Evolutionary conservation across 1,140 invertebrate species (phyloP).

Genomic region (Frieseomelitta varia): DNA sequence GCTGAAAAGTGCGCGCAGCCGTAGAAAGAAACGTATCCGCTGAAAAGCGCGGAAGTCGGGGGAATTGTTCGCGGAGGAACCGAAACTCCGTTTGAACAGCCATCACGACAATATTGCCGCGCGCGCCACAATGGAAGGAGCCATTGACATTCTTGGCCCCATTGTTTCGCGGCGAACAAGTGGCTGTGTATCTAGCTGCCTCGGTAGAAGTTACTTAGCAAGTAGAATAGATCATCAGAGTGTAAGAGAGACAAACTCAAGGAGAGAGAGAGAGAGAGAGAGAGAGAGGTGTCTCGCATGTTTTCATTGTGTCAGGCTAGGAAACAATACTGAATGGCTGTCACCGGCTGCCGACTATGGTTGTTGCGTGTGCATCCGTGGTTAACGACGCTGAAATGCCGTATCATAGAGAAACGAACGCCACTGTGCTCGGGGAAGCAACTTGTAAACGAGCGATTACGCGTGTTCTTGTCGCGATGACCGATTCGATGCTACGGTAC

Average conservation of each 20-base stretch:
- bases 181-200: slow-evolving; percentile 27
- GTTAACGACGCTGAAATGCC: slow-evolving; percentile 15
- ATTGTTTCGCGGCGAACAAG: slow-evolving; percentile 42
- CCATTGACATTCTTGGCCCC: slow-evolving; percentile 53
- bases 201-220: slow-evolving; percentile 26
- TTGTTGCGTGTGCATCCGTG: background rate
- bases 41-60: background rate
- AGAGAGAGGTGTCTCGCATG: background rate
- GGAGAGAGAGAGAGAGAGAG: background rate
- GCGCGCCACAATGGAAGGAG: slow-evolving; percentile 29
- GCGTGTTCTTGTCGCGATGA: background rate
- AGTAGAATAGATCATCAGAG: slow-evolving; percentile 8
- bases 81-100: background rate
- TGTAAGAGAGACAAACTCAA: background rate
- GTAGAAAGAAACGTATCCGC: background rate
- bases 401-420: background rate
- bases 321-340: slow-evolving; percentile 37
- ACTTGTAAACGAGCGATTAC: slow-evolving; percentile 16
- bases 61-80: background rate
- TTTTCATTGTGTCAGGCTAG: slow-evolving; percentile 16
- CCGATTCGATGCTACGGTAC: background rate
- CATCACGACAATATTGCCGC: slow-evolving; percentile 7
- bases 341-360: background rate
- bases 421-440: background rate
- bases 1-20: too few relatives aligned